These are phyloP conservation scores for Drosophila cardini DNA, from an alignment of 1,140 invertebrate species.

Conservation along the genomic window DNA sequence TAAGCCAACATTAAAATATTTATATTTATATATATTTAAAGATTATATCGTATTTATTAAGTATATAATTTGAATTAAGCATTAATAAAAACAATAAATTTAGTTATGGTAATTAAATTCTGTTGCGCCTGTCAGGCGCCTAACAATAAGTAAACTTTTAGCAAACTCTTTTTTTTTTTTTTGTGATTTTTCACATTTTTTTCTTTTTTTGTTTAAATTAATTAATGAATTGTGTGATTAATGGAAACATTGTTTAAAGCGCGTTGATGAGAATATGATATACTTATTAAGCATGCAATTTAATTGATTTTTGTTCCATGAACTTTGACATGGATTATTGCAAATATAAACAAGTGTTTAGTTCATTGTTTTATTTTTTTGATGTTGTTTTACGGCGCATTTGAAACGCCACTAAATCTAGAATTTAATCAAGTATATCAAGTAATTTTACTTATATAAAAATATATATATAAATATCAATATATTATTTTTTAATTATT, in stretches of 20 bases:
- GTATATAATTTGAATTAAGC: slow-evolving; percentile 46
- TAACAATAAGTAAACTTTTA: slow-evolving; percentile 77
- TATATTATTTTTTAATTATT: slow-evolving; percentile 30
- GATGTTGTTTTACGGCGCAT: slow-evolving; percentile 31
- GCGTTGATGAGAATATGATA: slow-evolving; percentile 64
- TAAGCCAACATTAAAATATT: slow-evolving; percentile 74
- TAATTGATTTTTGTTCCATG: slow-evolving; percentile 35
- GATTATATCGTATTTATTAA: slow-evolving; percentile 31
- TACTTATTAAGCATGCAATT: slow-evolving; percentile 54
- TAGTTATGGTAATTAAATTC: slow-evolving; percentile 53
- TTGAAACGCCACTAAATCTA: slow-evolving; percentile 56
- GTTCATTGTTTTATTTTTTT: slow-evolving; percentile 33
- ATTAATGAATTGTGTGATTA: slow-evolving; percentile 61
- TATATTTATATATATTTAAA: slow-evolving; percentile 21
- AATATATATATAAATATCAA: slow-evolving; percentile 55
- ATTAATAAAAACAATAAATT: slow-evolving; percentile 55
- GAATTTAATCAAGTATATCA: slow-evolving; percentile 54
- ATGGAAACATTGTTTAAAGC: slow-evolving; percentile 72
- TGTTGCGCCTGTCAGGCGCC: slow-evolving; percentile 38
- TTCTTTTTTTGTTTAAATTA: slow-evolving; percentile 58
- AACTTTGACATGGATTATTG: slow-evolving; percentile 57
- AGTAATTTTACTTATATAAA: slow-evolving; percentile 71
- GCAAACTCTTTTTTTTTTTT: slow-evolving; percentile 53
- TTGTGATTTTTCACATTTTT: slow-evolving; percentile 23
- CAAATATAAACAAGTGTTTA: slow-evolving; percentile 75